Evolutionary conservation across 2,888 invertebrate genomes (phyloP).

Genomic region (Dryobota labecula): DNA sequence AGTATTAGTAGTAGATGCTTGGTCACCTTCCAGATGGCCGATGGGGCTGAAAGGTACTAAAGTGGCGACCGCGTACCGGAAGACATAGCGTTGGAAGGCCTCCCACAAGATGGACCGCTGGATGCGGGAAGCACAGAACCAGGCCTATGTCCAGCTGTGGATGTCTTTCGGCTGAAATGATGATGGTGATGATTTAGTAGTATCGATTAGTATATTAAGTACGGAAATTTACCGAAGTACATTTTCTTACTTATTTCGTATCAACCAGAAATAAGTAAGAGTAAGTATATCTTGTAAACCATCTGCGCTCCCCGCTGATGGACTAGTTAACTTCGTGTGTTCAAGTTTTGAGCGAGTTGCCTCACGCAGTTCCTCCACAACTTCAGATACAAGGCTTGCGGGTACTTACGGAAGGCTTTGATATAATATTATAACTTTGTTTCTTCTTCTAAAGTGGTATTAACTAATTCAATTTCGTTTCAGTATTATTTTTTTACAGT

Average conservation of each 20-base stretch:
- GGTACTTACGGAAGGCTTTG: slow-evolving; percentile 10
- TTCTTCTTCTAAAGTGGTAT: slow-evolving; percentile 14
- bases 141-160: no score
- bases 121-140: no score
- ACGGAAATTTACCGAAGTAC: background rate
- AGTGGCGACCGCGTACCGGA: no score
- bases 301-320: slow-evolving; percentile 16
- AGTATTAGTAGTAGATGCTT: no score
- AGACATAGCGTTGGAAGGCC: no score
- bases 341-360: slow-evolving; percentile 17
- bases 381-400: background rate
- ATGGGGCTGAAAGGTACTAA: no score
- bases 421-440: slow-evolving; percentile 25
- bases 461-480: background rate
- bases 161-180: no score
- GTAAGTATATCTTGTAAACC: background rate
- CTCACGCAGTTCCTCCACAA: background rate
- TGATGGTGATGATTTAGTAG: no score
- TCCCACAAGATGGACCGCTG: no score
- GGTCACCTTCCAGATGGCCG: no score
- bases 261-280: background rate
- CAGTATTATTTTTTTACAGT: background rate
- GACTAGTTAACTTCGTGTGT: slow-evolving; percentile 35
- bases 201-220: background rate
- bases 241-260: background rate